These are phyloP conservation scores for Megaleporinus macrocephalus DNA, from an alignment of 2,113 vertebrate genomes.

Conservation along the genomic window DNA sequence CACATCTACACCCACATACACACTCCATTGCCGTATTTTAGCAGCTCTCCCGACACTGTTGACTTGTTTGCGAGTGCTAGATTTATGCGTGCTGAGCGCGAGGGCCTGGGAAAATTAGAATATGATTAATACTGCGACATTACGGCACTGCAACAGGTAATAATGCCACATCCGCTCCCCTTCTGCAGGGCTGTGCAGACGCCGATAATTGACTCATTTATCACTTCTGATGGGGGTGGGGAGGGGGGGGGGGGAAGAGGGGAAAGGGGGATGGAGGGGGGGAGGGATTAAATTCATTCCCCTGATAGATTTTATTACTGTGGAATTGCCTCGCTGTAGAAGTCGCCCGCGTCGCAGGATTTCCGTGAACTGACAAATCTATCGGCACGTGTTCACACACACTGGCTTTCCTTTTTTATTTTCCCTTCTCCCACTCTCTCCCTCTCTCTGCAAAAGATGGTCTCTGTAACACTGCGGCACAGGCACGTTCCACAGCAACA, in stretches of 20 bases:
- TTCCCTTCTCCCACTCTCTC: too few relatives aligned
- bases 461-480: background rate
- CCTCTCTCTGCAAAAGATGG: background rate
- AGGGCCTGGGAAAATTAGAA: conserved; percentile 78
- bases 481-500: background rate
- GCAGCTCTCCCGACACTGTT: conserved; percentile 49
- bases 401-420: conserved; percentile 14
- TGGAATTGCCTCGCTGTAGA: conserved; percentile 76
- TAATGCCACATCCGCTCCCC: conserved; percentile 73
- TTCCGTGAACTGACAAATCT: conserved; percentile 61
- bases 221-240: conserved; percentile 71
- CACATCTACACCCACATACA: conserved; percentile 28
- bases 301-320: conserved; percentile 77
- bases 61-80: conserved; percentile 69
- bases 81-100: conserved; percentile 65
- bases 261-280: conserved; percentile 33
- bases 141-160: conserved; percentile 81
- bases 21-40: conserved; percentile 54
- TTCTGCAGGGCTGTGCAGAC: conserved; percentile 60
- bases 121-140: conserved; percentile 83
- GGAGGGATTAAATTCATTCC: conserved; percentile 57
- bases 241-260: conserved; percentile 15
- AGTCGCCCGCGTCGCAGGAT: conserved; percentile 67
- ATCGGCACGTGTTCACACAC: conserved; percentile 24
- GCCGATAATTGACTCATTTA: conserved; percentile 83